These are phyloP conservation scores for Drosophila parabipectinata DNA, from an alignment of 1,140 invertebrate species.

Conservation along the genomic window DNA sequence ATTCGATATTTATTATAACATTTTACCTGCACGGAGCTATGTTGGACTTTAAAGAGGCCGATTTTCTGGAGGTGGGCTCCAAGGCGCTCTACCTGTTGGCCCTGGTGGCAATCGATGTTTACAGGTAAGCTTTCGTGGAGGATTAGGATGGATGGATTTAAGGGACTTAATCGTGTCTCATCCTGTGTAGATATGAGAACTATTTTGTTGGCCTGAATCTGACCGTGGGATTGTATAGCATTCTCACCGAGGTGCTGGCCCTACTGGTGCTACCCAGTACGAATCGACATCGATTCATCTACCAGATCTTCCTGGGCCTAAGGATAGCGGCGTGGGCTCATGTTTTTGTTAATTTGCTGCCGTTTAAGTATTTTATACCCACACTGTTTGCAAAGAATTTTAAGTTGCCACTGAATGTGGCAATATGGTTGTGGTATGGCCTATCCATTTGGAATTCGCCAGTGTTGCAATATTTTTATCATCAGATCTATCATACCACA, in stretches of 20 bases:
- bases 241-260: constrained; percentile 70
- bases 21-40: constrained; percentile 79
- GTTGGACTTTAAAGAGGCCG: constrained; percentile 78
- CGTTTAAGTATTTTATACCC: constrained; percentile 81
- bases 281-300: constrained; percentile 67
- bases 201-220: constrained; percentile 81
- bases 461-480: constrained; percentile 81
- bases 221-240: constrained; percentile 74
- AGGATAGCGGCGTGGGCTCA: constrained; percentile 76
- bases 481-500: constrained; percentile 81
- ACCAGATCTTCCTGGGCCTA: constrained; percentile 74
- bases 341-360: constrained; percentile 75
- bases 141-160: not conserved
- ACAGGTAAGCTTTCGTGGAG: constrained; percentile 52
- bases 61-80: constrained; percentile 74
- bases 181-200: constrained; percentile 72
- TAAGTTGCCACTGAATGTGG: constrained; percentile 73
- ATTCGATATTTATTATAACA: constrained; percentile 80
- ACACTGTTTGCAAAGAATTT: constrained; percentile 83
- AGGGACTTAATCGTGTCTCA: not conserved
- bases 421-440: constrained; percentile 82
- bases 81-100: constrained; percentile 74
- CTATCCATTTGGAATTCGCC: constrained; percentile 82
- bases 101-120: constrained; percentile 72
- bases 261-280: constrained; percentile 71